Percentiles rank a stretch among this genome's conserved stretches.
phyloP scores from a whole-genome alignment of 2,797 vertebrate species.

The Hozukius guyotensis region DNA sequence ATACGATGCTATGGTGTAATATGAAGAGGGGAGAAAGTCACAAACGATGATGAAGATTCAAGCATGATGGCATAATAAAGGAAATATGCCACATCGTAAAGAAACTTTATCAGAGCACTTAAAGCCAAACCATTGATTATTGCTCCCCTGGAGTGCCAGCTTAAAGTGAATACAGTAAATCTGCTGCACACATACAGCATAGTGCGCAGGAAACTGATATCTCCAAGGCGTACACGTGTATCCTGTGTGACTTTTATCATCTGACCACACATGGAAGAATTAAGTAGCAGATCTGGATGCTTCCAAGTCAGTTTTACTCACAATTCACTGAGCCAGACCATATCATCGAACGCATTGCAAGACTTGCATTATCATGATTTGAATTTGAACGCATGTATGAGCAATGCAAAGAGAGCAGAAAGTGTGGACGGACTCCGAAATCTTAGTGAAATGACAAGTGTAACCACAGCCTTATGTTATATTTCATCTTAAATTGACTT shows the following conservation, averaged over 20 bases:
- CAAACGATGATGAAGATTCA: constrained; percentile 39
- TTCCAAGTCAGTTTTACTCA: constrained; percentile 60
- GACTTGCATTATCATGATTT: constrained; percentile 27
- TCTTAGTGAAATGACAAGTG: constrained; percentile 32
- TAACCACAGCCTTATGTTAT: constrained; percentile 47
- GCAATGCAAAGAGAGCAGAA: constrained; percentile 14
- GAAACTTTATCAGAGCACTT: constrained; percentile 45
- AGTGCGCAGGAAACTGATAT: constrained; percentile 15
- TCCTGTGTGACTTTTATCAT: constrained; percentile 42
- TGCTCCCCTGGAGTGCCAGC: constrained; percentile 31
- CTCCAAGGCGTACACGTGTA: constrained; percentile 28
- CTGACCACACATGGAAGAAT: constrained; percentile 43
- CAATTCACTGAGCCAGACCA: constrained; percentile 52
- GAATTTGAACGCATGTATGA: constrained; percentile 9
- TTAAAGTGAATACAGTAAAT: constrained; percentile 18
- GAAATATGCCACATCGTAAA: constrained; percentile 22
- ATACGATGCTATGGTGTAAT: constrained; percentile 27
- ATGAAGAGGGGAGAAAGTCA: constrained; percentile 24
- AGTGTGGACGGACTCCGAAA: constrained; percentile 23
- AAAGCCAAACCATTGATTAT: constrained; percentile 20
- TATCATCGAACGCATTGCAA: constrained; percentile 6
- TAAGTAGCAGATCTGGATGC: constrained; percentile 72
- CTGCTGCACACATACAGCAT: constrained; percentile 27
- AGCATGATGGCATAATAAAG: constrained; percentile 28
- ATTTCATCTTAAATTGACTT: constrained; percentile 30